A percentile compares a stretch with the other conserved stretches of the same genome.
phyloP scores from a whole-genome alignment of 2,113 vertebrate genomes.

The Protobothrops flavoviridis region DNA sequence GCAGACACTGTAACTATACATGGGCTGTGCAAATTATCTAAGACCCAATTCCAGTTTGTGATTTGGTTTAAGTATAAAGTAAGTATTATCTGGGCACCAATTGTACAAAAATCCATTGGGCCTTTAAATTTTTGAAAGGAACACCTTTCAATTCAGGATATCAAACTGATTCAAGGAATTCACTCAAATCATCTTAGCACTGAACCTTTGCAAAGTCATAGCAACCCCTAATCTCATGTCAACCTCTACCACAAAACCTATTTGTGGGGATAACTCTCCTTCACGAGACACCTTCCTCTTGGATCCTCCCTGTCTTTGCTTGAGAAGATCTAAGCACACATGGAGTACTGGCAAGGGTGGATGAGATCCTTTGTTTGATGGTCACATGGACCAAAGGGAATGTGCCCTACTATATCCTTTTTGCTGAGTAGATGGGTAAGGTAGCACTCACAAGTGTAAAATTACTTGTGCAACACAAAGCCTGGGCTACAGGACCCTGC shows the following conservation, averaged over 20 bases:
- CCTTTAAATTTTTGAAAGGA: neutral
- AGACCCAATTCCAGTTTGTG: neutral
- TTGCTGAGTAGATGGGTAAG: neutral
- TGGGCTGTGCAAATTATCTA: neutral
- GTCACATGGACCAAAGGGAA: neutral
- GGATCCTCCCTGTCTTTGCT: neutral
- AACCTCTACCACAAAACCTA: neutral
- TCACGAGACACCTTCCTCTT: neutral
- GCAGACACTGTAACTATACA: neutral
- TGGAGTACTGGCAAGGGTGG: neutral
- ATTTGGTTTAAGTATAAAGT: neutral
- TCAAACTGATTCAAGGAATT: neutral
- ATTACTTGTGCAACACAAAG: neutral
- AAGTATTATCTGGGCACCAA: neutral
- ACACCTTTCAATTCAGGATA: neutral
- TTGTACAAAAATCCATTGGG: neutral
- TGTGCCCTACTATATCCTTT: neutral
- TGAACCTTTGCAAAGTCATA: neutral
- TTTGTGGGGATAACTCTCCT: neutral
- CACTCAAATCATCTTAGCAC: too few species aligned
- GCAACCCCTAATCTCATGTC: neutral
- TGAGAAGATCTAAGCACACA: neutral
- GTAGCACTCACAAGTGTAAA: neutral
- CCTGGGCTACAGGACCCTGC: neutral
- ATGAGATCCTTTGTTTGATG: neutral